A percentile compares a stretch with the other conserved stretches of the same genome.
Evolutionary conservation across 2,113 vertebrate genomes (phyloP).

Genomic region (Cinclus mexicanus): DNA sequence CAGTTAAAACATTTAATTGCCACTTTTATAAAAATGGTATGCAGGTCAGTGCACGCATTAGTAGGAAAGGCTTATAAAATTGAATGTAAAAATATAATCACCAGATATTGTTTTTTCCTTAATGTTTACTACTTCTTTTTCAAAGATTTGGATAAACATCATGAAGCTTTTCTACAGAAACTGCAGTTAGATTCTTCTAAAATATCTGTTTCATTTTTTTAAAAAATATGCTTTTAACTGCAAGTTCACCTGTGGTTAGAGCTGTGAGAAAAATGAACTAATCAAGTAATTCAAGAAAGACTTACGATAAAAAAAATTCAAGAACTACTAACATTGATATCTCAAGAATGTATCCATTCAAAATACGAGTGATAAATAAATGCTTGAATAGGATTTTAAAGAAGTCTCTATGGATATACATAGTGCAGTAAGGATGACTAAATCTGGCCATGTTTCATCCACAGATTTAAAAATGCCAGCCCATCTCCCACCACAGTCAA

Average conservation of each 20-base stretch:
- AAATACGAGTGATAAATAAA: neutral
- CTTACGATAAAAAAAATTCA: neutral
- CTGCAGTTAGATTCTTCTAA: neutral
- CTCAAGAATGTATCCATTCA: neutral
- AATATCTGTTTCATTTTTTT: neutral
- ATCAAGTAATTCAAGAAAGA: neutral
- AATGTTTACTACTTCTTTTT: neutral
- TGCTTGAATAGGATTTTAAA: neutral
- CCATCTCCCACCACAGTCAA: neutral
- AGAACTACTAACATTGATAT: neutral
- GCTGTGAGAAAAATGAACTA: neutral
- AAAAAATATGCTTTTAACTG: neutral
- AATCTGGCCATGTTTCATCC: neutral
- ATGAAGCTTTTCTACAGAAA: neutral
- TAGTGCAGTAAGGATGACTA: neutral
- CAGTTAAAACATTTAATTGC: neutral
- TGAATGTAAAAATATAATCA: neutral
- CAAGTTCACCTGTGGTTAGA: neutral
- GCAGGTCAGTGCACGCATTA: neutral
- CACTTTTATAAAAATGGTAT: neutral
- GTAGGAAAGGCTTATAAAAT: neutral
- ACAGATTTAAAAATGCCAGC: neutral
- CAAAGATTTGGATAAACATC: neutral
- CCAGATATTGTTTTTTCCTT: neutral
- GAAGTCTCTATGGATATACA: neutral